Evolutionary conservation across 2,113 vertebrate species (phyloP), one percentile per base, ranked within the genome.

Genomic region (Gadus chalcogrammus): DNA sequence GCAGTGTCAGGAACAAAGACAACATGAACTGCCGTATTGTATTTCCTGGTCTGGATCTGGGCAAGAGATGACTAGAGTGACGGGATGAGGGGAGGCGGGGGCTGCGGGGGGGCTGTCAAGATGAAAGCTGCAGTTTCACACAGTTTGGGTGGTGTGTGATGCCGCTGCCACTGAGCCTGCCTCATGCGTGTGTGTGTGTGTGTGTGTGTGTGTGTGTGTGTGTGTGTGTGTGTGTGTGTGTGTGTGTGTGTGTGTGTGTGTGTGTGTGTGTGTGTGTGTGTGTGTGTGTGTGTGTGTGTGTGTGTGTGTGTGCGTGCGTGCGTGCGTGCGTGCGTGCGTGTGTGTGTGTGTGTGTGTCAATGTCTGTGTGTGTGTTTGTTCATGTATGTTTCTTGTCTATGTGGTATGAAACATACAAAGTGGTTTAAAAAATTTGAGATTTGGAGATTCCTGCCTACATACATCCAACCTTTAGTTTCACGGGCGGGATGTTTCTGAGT

Each of bases 151-250:
- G 55, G 55, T 56, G 55, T 56, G 55, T 15, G 15, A 56, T 17
- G 55, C 13, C 11, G 3, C 55, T 56, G 8, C 17, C 55, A 56
- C 55, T 56, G 55, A 56, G 55, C 55, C 38, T 56, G 15, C 11
- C 4, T 12, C 15, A 15, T 56, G 55, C 15, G 2, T 56, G 55
- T 56, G 55, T 56, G 55, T 56, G 55, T 56, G 55, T 56, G 55
- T 56, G 55, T 56, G 55, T 56, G 55, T 56, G 55, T 56, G 55
- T 56, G 55, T 56, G 55, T 56, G 55, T 56, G 13, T 56, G 55
- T 56, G 55, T 56, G 55, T 15, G 55, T 24, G 24, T 24, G 2
- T 24, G 24, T 24, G 24, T 24, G 24, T 24, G 24, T 24, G 24
- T 56, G 2, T 56, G 55, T 56, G 55, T 56, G 55, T 56, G 55